Base-by-base conservation (phyloP, 1,140 invertebrate genomes). In the Heliconius hermathena region DNA sequence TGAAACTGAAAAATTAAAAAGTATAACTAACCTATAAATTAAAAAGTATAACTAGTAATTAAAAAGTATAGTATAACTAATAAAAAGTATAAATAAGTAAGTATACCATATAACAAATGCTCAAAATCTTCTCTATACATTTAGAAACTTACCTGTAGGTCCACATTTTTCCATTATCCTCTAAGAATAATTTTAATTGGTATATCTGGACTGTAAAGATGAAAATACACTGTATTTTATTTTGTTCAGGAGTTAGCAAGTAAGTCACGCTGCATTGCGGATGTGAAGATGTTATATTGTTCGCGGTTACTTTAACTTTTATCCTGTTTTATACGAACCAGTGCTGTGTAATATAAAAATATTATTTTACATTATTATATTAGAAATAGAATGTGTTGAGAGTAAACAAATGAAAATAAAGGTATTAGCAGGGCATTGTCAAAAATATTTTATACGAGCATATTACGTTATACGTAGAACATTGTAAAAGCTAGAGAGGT, bases 231-330 rank as follows among this genome's bases (percentile, higher is more conserved):
- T 70, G 18, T 38, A 41, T 75, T 75, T 75, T 26, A 66, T 71
- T 66, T 76, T 20, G 60, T 76, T 33, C 54, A 70, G 38, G 46
- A 66, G 22, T 76, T 76, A 18, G 41, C 74, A 70, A 71, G 66
- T 71, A 33, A 76, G 41, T 76, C 60, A 76, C 54, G 74, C 41
- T 70, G 74, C 60, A 49, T 70, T 76, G 74, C 74, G 29, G 74
- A 49, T 71, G 22, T 60, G n/a, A 76, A 71, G 38, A 57, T 75
- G 74, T 46, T 29, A 46, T 60, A 76, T 70, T 71, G 38, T 38
- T 72, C 71, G 38, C 36, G 57, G 74, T 71, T 26, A 11, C 74
- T 71, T 71, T 71, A 76, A 75, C 60, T 66, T 66, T 66, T 29
- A 66, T 66, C 60, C 60, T 26, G 11, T 66, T 29, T 29, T 66